phyloP scores from a whole-genome alignment of 2,888 invertebrate species.

The Machimus rusticus region DNA sequence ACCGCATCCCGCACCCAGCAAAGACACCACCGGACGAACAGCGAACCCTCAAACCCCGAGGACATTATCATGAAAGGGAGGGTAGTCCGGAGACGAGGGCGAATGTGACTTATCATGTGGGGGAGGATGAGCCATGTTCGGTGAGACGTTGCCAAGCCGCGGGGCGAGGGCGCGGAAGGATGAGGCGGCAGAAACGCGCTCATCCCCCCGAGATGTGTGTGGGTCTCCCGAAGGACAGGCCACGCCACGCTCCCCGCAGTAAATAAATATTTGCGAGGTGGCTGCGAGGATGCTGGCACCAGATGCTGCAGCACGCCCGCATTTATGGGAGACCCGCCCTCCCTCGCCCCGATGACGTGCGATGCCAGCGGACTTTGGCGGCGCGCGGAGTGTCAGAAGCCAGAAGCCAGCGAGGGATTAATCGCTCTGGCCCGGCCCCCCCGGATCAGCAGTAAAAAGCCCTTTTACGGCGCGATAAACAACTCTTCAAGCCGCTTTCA shows the following conservation, averaged over 20 bases:
- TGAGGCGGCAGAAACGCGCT: background rate
- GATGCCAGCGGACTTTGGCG: background rate
- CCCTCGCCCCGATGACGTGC: background rate
- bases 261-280: background rate
- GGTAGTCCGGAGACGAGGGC: background rate
- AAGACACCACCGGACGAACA: background rate
- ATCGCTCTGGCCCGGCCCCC: background rate
- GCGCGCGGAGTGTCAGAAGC: background rate
- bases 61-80: background rate
- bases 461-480: background rate
- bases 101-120: background rate
- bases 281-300: background rate
- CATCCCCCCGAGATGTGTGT: background rate
- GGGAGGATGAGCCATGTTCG: background rate
- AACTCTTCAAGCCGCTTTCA: background rate
- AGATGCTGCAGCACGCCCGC: background rate
- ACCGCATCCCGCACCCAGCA: background rate
- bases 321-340: background rate
- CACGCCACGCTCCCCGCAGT: background rate
- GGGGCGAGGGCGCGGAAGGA: background rate
- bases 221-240: background rate
- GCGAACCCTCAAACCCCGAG: background rate
- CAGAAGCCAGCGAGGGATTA: background rate
- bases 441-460: background rate
- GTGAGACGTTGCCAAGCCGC: background rate